phyloP scores from a whole-genome alignment of 2,797 vertebrate species.

The Neomorphus geoffroyi region DNA sequence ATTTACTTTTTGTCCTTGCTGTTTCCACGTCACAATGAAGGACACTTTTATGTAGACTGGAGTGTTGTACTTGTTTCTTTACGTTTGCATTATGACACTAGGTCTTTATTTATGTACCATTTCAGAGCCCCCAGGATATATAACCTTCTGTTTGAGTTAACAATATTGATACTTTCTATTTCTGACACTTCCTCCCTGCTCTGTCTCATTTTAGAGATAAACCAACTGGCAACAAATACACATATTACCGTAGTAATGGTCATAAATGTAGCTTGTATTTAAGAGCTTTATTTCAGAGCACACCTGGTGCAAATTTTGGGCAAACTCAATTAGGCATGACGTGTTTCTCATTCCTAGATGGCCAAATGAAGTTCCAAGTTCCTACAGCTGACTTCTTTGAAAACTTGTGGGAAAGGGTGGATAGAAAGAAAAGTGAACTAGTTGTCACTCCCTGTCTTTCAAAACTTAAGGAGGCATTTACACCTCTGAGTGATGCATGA shows the following conservation, averaged over 20 bases:
- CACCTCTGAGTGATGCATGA: background rate
- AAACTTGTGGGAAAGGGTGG: background rate
- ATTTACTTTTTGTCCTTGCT: background rate
- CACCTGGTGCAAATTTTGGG: background rate
- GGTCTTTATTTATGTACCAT: background rate
- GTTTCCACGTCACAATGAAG: background rate
- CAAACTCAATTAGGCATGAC: background rate
- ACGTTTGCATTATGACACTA: background rate
- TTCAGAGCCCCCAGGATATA: background rate
- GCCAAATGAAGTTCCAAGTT: background rate
- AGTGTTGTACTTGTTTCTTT: constrained; percentile 2
- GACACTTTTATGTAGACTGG: background rate
- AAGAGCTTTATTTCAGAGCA: constrained; percentile 10
- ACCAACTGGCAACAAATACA: background rate
- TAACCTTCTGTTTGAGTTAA: constrained; percentile 48
- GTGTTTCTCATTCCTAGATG: background rate
- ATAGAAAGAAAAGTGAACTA: background rate
- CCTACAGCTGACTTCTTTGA: background rate
- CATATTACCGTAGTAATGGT: background rate
- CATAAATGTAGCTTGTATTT: background rate
- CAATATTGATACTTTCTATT: constrained; percentile 32
- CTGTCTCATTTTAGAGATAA: constrained; percentile 19
- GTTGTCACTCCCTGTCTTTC: background rate
- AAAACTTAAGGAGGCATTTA: background rate
- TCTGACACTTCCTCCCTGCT: background rate